These are phyloP conservation scores for Vultur gryphus DNA, from an alignment of 2,797 vertebrate species.

Conservation along the genomic window DNA sequence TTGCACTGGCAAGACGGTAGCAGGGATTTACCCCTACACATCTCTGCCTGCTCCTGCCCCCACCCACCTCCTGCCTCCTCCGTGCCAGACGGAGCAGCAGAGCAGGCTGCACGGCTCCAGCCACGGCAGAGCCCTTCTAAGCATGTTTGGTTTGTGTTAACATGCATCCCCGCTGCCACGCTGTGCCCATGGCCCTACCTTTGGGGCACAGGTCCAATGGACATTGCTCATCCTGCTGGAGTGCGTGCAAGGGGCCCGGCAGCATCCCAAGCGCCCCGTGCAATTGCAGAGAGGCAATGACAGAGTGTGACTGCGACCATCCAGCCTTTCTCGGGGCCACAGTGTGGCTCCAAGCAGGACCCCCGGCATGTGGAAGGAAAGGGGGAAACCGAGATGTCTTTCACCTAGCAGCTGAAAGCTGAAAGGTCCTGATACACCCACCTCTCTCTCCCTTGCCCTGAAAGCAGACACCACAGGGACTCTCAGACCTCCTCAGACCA, in stretches of 20 bases:
- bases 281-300: not conserved
- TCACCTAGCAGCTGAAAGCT: not conserved
- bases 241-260: not conserved
- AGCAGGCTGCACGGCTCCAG: not conserved
- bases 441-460: not conserved
- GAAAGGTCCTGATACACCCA: not conserved
- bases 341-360: not conserved
- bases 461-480: not conserved
- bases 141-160: not conserved
- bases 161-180: accelerated
- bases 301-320: not conserved
- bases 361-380: accelerated
- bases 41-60: not conserved
- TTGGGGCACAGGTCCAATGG: not conserved
- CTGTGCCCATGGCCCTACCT: not conserved
- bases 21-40: not conserved
- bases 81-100: not conserved
- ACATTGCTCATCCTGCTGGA: not conserved
- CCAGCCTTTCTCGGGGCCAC: not conserved
- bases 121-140: not conserved
- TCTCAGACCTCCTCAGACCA: not conserved
- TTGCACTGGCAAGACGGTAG: not conserved
- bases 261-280: not conserved
- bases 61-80: not conserved
- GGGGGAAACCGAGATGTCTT: not conserved